Evolutionary conservation across 2,797 vertebrate species (phyloP).

Genomic region (Cyprinodon diabolis): DNA sequence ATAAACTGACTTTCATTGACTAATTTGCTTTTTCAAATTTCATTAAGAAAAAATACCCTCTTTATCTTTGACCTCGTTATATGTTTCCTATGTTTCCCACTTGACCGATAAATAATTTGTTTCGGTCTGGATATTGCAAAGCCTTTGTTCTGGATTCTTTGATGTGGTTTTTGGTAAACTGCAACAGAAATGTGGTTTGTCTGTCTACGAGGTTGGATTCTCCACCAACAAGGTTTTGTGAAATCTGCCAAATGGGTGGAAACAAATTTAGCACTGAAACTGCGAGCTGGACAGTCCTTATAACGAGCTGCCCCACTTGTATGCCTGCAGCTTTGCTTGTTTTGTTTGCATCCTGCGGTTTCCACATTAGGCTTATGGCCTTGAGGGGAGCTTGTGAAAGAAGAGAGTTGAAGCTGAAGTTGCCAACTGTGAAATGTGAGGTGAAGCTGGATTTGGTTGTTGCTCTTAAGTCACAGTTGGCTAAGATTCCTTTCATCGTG

Average conservation of each 20-base stretch:
- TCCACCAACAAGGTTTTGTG: conserved; percentile 38
- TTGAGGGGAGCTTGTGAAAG: conserved; percentile 28
- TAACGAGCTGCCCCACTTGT: conserved; percentile 1
- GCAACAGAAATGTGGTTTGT: conserved; percentile 55
- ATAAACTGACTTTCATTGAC: conserved; percentile 7
- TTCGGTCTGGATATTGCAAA: conserved; percentile 53
- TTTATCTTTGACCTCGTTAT: conserved; percentile 19
- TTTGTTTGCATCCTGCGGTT: conserved; percentile 19
- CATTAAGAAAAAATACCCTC: neutral
- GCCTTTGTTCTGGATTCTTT: conserved; percentile 62
- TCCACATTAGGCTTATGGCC: neutral
- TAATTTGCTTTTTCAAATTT: conserved; percentile 21
- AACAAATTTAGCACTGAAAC: conserved; percentile 25
- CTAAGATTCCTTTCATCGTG: conserved; percentile 3
- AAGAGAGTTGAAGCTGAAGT: conserved; percentile 22
- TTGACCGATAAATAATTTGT: conserved; percentile 62
- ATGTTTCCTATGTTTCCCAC: conserved; percentile 42
- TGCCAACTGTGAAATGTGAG: conserved; percentile 19
- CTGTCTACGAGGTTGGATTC: conserved; percentile 29
- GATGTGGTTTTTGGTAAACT: conserved; percentile 58
- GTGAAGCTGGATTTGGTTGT: conserved; percentile 13
- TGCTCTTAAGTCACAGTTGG: neutral
- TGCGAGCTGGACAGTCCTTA: conserved; percentile 38
- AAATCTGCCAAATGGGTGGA: conserved; percentile 37
- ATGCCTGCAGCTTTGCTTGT: conserved; percentile 14